A percentile compares a stretch with the other conserved stretches of the same genome.
phyloP scores from a whole-genome alignment of 2,888 invertebrate genomes.

The Drepanosiphum platanoidis region DNA sequence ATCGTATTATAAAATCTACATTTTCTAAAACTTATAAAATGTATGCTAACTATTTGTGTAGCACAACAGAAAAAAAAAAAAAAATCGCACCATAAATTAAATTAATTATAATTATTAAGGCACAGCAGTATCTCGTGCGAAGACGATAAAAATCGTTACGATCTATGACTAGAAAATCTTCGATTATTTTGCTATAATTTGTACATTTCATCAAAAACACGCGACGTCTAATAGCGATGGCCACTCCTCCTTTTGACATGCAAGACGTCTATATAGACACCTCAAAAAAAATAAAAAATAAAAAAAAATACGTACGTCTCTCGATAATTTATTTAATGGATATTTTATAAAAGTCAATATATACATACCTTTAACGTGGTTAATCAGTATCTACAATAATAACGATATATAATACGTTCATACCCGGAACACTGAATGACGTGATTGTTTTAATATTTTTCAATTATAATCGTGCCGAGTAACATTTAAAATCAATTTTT shows the following conservation, averaged over 20 bases:
- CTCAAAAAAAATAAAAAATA: conserved; percentile 7
- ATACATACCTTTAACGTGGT: background rate
- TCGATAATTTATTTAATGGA: conserved; percentile 40
- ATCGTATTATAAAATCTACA: too few relatives aligned
- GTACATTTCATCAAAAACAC: conserved; percentile 42
- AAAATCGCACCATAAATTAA: background rate
- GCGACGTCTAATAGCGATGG: conserved; percentile 31
- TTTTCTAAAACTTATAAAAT: background rate
- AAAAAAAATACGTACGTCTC: background rate
- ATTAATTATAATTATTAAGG: conserved; percentile 16
- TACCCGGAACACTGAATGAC: background rate
- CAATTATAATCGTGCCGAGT: background rate
- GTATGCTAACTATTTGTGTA: background rate
- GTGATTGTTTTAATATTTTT: background rate
- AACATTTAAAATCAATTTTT: too few relatives aligned
- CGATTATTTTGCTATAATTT: conserved; percentile 27
- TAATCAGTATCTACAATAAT: background rate
- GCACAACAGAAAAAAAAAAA: background rate
- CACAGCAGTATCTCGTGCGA: background rate
- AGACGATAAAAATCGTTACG: conserved; percentile 9
- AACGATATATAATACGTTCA: background rate
- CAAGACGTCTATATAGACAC: conserved; percentile 53
- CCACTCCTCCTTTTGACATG: conserved; percentile 53
- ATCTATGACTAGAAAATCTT: conserved; percentile 11
- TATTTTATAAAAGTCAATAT: conserved; percentile 26